phyloP scores from a whole-genome alignment of 2,797 vertebrate species.

The Clarias platycephalus region DNA sequence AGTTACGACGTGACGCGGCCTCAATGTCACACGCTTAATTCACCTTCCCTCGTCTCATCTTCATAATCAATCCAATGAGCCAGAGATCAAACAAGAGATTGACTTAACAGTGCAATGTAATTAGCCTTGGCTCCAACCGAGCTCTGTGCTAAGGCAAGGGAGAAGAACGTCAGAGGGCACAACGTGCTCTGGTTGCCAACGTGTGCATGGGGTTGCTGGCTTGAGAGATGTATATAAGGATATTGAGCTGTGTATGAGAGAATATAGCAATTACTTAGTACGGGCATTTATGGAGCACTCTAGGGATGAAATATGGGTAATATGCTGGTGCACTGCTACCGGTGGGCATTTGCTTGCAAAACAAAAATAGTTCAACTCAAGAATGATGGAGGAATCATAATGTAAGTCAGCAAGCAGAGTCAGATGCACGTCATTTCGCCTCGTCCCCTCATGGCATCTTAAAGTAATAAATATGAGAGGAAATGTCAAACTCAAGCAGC shows the following conservation, averaged over 20 bases:
- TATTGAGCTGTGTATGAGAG: not conserved
- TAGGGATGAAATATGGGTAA: not conserved
- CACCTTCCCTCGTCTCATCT: slow-evolving; percentile 60
- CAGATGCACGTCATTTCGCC: too few species aligned
- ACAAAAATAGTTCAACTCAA: not conserved
- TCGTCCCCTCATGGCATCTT: not conserved
- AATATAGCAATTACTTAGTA: not conserved
- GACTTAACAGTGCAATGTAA: slow-evolving; percentile 45
- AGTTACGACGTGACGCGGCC: not conserved
- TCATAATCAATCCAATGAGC: slow-evolving; percentile 60
- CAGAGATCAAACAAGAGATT: slow-evolving; percentile 70
- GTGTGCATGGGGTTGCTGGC: not conserved
- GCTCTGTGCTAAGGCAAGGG: slow-evolving; percentile 43
- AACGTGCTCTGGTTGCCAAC: slow-evolving; percentile 44
- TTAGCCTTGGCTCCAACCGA: slow-evolving; percentile 45
- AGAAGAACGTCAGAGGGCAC: slow-evolving; percentile 17
- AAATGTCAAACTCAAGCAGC: not conserved
- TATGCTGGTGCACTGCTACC: not conserved
- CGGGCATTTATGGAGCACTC: not conserved
- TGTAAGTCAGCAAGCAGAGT: not conserved
- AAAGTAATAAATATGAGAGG: not conserved
- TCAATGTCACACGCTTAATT: not conserved
- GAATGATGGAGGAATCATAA: not conserved
- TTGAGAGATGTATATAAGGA: not conserved
- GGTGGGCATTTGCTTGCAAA: not conserved